Conservation (phyloP, 2,888 invertebrate genomes). For the Drosophila prostipennis region DNA sequence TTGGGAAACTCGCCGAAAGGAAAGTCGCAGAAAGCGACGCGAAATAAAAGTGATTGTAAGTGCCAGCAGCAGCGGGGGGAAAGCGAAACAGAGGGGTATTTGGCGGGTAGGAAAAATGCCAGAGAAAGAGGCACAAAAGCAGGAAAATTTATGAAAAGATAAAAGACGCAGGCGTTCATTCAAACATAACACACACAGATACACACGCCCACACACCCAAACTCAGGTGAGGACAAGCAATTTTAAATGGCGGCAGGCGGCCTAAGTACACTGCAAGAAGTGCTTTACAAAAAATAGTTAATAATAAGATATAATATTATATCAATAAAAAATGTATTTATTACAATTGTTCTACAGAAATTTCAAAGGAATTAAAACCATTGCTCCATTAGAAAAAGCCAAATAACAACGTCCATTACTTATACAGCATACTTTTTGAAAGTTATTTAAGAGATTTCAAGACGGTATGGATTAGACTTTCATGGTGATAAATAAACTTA, state of each 20-base stretch:
- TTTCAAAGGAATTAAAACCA: too few species aligned
- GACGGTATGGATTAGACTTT: too few species aligned
- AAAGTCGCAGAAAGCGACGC: slow-evolving; percentile 49
- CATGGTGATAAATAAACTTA: too few species aligned
- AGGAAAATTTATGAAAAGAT: slow-evolving; percentile 73
- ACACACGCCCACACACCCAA: slow-evolving; percentile 23
- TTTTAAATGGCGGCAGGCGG: slow-evolving; percentile 71
- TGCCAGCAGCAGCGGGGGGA: slow-evolving; percentile 37
- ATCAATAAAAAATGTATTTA: too few species aligned
- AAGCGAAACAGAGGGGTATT: slow-evolving; percentile 7
- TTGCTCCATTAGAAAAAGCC: too few species aligned
- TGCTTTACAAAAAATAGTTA: neutral
- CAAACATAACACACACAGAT: slow-evolving; percentile 66
- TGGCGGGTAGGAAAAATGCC: neutral
- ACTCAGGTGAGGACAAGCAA: slow-evolving; percentile 75
- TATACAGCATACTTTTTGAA: too few species aligned
- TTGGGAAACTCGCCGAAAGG: slow-evolving; percentile 50
- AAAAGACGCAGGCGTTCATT: slow-evolving; percentile 78
- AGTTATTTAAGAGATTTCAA: too few species aligned
- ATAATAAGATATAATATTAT: neutral
- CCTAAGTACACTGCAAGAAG: slow-evolving; percentile 16
- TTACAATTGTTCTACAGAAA: too few species aligned
- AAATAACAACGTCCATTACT: too few species aligned
- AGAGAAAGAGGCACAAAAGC: slow-evolving; percentile 52
- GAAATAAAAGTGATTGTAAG: slow-evolving; percentile 78